A percentile compares a stretch with the other conserved stretches of the same genome.
These are phyloP conservation scores for Apamea crenata DNA, from an alignment of 2,888 invertebrate genomes.

Conservation along the genomic window DNA sequence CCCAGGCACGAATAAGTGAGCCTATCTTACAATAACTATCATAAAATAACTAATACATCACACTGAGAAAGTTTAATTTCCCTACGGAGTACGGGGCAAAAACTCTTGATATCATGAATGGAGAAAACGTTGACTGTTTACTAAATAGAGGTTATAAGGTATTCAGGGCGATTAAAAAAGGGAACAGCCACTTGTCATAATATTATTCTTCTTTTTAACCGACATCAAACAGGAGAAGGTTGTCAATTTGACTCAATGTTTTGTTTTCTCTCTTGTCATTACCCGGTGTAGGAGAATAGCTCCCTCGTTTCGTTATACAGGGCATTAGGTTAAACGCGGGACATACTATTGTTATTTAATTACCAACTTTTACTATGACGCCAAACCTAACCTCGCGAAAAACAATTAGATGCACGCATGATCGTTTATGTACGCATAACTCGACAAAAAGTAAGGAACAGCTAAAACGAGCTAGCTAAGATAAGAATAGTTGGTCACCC, in stretches of 20 bases:
- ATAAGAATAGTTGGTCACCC: too few species aligned
- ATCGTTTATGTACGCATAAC: neutral
- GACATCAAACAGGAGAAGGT: neutral
- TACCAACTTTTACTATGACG: neutral
- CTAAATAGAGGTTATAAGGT: slow-evolving; percentile 11
- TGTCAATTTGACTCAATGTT: neutral
- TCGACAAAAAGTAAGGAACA: neutral
- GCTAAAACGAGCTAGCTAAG: too few species aligned
- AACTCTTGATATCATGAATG: slow-evolving; percentile 20
- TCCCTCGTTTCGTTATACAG: neutral
- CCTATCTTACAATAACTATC: slow-evolving; percentile 13
- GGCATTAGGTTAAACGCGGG: neutral
- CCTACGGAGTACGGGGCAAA: slow-evolving; percentile 20
- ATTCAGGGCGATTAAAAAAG: neutral
- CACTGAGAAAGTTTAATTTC: slow-evolving; percentile 44
- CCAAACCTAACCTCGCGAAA: neutral
- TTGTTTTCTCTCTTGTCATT: neutral
- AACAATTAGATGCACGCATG: neutral
- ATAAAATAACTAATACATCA: slow-evolving; percentile 47
- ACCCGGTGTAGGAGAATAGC: neutral
- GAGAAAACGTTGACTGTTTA: slow-evolving; percentile 37
- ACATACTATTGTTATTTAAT: neutral
- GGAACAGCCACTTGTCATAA: neutral
- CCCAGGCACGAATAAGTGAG: neutral
- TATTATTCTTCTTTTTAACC: neutral